Evolutionary conservation across 2,888 invertebrate species (phyloP).

Genomic region (Cryptocephalus primarius): DNA sequence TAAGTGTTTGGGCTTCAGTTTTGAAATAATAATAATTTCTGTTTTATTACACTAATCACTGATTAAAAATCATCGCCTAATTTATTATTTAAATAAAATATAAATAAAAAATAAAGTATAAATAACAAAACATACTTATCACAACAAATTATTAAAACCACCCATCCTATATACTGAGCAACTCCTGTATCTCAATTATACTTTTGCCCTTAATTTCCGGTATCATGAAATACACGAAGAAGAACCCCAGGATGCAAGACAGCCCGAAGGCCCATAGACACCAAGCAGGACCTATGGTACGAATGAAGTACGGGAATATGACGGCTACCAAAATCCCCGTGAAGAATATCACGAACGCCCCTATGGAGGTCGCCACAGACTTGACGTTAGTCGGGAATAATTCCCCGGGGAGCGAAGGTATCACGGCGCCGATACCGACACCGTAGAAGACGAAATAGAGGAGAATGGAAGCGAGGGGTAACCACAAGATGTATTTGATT

Average conservation of each 20-base stretch:
- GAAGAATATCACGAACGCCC: neutral
- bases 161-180: neutral
- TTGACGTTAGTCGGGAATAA: neutral
- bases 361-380: neutral
- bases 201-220: conserved; percentile 22
- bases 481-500: conserved; percentile 14
- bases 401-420: neutral
- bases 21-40: no score
- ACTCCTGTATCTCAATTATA: conserved; percentile 15
- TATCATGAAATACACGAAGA: conserved; percentile 14
- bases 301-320: conserved; percentile 17
- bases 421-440: neutral
- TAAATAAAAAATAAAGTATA: neutral
- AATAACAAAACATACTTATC: neutral
- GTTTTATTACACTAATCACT: no score
- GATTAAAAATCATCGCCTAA: neutral
- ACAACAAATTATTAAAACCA: neutral
- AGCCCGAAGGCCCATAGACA: conserved; percentile 17
- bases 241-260: conserved; percentile 9
- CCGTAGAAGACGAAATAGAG: neutral
- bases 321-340: conserved; percentile 2
- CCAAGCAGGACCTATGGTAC: conserved; percentile 14
- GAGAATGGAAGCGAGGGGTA: neutral
- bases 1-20: no score
- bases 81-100: neutral